These are phyloP conservation scores for Sphaerolaimus hirsutus DNA, from an alignment of 2,888 invertebrate genomes.

Conservation along the genomic window DNA sequence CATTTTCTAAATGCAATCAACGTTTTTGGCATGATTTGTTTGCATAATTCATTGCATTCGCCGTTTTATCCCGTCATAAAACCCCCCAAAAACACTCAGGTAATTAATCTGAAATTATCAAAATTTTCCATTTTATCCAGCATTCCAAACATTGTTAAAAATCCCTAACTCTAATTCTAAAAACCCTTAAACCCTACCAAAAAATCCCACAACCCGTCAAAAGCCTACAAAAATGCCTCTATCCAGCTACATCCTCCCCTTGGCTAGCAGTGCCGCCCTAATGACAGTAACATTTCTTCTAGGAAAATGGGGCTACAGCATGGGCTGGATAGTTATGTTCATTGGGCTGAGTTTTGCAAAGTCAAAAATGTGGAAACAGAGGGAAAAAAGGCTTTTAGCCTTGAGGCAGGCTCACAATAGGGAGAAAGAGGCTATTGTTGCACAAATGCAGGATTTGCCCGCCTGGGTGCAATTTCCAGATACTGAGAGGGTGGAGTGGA, in stretches of 20 bases:
- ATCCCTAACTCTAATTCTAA: too few species aligned
- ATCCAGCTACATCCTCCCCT: constrained; percentile 3
- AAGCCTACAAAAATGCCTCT: constrained; percentile 3
- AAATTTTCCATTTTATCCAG: too few species aligned
- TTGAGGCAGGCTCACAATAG: constrained; percentile 11
- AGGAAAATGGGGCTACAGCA: constrained; percentile 9
- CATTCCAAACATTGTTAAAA: too few species aligned
- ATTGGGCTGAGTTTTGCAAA: constrained; percentile 16
- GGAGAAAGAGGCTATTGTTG: constrained; percentile 21
- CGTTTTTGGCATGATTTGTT: too few species aligned
- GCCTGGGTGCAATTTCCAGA: constrained; percentile 26
- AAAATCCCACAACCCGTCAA: too few species aligned
- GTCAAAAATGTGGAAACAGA: constrained; percentile 18
- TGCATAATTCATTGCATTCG: too few species aligned
- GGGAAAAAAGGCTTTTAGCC: constrained; percentile 14
- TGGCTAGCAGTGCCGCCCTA: constrained; percentile 17
- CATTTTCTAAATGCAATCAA: too few species aligned
- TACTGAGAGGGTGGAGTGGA: constrained; percentile 25
- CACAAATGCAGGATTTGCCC: constrained; percentile 21
- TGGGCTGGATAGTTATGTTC: constrained; percentile 17
- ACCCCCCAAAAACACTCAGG: too few species aligned
- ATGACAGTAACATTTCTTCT: constrained; percentile 10
- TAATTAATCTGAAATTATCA: too few species aligned
- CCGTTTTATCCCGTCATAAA: too few species aligned
- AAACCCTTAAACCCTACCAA: too few species aligned